Conservation (phyloP, 1,140 invertebrate species). For the Drosophila cardini region DNA sequence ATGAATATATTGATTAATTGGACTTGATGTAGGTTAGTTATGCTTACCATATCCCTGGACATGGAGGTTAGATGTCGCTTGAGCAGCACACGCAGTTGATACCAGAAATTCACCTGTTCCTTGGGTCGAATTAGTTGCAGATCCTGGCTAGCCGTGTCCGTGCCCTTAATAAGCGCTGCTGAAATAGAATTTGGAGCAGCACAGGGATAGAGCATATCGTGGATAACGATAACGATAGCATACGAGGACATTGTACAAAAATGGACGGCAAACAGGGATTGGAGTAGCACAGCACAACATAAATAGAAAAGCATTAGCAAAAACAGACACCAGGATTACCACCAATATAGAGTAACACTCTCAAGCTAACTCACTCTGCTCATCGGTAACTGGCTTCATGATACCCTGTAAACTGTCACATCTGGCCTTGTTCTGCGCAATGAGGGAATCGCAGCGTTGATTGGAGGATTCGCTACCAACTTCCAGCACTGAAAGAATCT, state of each 20-base stretch:
- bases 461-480: slow-evolving; percentile 67
- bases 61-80: slow-evolving; percentile 58
- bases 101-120: slow-evolving; percentile 65
- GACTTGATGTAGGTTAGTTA: not conserved
- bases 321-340: slow-evolving; percentile 11
- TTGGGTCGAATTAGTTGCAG: slow-evolving; percentile 48
- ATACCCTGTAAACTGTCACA: slow-evolving; percentile 28
- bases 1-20: not conserved
- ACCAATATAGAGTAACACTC: not conserved
- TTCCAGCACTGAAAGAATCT: slow-evolving; percentile 59
- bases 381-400: slow-evolving; percentile 42
- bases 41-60: slow-evolving; percentile 65
- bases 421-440: slow-evolving; percentile 58
- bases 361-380: slow-evolving; percentile 67
- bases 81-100: slow-evolving; percentile 63
- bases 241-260: slow-evolving; percentile 7
- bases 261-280: slow-evolving; percentile 19
- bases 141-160: slow-evolving; percentile 2
- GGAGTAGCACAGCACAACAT: not conserved
- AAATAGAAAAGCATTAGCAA: slow-evolving; percentile 17
- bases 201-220: slow-evolving; percentile 61
- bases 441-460: slow-evolving; percentile 56
- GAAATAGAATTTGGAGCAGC: slow-evolving; percentile 51
- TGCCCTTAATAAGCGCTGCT: slow-evolving; percentile 64
- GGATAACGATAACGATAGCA: not conserved